Evolutionary conservation across 1,140 invertebrate genomes (phyloP), one percentile per base, ranked within the genome.

Genomic region (Drosophila virilis): DNA sequence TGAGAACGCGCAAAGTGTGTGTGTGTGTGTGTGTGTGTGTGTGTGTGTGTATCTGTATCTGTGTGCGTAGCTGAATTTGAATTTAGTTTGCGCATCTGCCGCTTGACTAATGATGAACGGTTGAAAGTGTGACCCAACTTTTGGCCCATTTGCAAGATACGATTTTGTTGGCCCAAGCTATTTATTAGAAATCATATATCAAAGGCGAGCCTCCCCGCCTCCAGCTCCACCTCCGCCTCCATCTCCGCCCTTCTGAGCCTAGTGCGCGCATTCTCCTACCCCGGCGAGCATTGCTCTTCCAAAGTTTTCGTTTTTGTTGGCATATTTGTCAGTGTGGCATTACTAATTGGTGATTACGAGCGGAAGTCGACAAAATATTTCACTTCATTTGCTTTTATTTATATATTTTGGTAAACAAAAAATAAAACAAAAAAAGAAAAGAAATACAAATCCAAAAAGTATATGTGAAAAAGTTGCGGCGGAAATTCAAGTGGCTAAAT

Each of bases 281-380:
- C 58, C 59, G 17, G 38, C 67, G 12, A 52, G 10, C 45, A 42
- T 33, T 55, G 51, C 38, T 15, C 17, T 50, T 40, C n/a, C 22
- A 64, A 73, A 74, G 45, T 58, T 70, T 69, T 59, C 60, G 57
- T 68, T 76, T 55, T 69, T 58, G 52, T 65, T 79, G 77, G 86
- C 78, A 78, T 83, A 86, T 90, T 91, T 91, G 88, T 91, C 88
- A 88, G 80, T 90, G 78, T 90, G 85, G 85, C 85, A 90, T 86
- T 85, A 91, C 89, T 91, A 91, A 91, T 91, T 91, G 89, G 83
- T 91, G 88, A 91, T 91, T 91, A 91, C 89, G 89, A 91, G 80
- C 80, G 83, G 89, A 91, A 91, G 89, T 89, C 84, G 84, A 89
- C 84, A 84, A 89, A 89, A 89, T 89, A 89, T 89, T 80, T 89